Evolutionary conservation across 2,797 vertebrate species (phyloP).

Genomic region (Anabacerthia variegaticeps): DNA sequence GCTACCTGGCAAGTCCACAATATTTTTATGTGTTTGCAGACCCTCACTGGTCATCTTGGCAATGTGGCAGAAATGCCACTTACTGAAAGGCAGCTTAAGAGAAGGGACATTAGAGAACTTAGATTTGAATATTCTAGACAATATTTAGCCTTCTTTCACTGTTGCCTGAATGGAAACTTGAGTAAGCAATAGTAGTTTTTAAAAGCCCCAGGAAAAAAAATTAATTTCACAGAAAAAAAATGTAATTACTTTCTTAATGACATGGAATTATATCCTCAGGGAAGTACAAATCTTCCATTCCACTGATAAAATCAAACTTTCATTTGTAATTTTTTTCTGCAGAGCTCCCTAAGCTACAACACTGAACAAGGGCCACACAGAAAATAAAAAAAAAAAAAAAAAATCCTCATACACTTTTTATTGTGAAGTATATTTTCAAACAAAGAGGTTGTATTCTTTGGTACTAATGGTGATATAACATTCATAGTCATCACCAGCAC

Average conservation of each 20-base stretch:
- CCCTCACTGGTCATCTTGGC: neutral
- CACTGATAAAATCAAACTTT: neutral
- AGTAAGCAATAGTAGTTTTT: neutral
- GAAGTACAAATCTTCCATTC: neutral
- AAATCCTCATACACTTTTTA: neutral
- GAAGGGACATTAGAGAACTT: neutral
- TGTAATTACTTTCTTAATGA: neutral
- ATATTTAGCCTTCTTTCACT: neutral
- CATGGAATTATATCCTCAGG: neutral
- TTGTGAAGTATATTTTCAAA: neutral
- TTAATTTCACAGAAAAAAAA: neutral
- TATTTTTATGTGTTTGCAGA: neutral
- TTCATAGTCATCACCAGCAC: neutral
- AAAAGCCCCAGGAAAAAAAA: neutral
- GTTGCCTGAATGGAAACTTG: neutral
- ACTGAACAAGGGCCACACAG: neutral
- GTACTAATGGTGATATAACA: neutral
- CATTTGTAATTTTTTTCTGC: neutral
- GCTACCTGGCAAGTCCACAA: neutral
- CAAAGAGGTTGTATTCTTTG: neutral
- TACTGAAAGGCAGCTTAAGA: neutral
- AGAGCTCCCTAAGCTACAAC: neutral
- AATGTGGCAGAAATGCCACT: neutral
- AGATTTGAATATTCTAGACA: neutral
- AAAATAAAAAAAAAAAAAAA: neutral